These are phyloP conservation scores for Rhea pennata DNA, from an alignment of 2,113 vertebrate genomes.

Conservation along the genomic window DNA sequence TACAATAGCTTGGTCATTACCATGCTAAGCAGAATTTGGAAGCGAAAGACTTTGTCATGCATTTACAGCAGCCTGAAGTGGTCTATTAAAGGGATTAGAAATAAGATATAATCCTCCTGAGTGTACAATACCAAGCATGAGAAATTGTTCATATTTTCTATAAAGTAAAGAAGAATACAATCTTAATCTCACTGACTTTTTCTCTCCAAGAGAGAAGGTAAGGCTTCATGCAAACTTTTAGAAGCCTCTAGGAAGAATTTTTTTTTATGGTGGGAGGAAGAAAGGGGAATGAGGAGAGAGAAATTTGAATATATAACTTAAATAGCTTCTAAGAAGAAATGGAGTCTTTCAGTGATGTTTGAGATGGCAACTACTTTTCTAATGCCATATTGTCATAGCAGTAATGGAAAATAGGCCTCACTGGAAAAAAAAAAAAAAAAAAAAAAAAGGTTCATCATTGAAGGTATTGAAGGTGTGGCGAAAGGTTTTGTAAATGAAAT, in stretches of 20 bases:
- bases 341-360: constrained; percentile 59
- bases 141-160: not conserved
- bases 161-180: not conserved
- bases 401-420: constrained; percentile 73
- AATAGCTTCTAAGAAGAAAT: constrained; percentile 61
- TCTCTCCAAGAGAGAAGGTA: not conserved
- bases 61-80: not conserved
- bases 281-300: constrained; percentile 30
- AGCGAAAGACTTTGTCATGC: not conserved
- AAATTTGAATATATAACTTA: constrained; percentile 50
- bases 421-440: constrained; percentile 1
- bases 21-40: not conserved
- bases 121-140: not conserved
- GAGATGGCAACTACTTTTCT: constrained; percentile 55
- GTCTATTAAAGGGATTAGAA: not conserved
- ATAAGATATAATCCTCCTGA: not conserved
- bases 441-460: constrained; percentile 56
- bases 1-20: not conserved
- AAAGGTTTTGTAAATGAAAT: constrained; percentile 73
- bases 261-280: not conserved
- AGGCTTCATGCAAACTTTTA: not conserved
- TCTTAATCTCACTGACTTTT: not conserved
- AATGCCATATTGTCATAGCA: constrained; percentile 33
- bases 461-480: constrained; percentile 67
- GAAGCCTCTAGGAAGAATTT: not conserved